Percentiles rank a stretch among this genome's conserved stretches.
phyloP scores from a whole-genome alignment of 1,140 invertebrate species.

The Temnothorax longispinosus region DNA sequence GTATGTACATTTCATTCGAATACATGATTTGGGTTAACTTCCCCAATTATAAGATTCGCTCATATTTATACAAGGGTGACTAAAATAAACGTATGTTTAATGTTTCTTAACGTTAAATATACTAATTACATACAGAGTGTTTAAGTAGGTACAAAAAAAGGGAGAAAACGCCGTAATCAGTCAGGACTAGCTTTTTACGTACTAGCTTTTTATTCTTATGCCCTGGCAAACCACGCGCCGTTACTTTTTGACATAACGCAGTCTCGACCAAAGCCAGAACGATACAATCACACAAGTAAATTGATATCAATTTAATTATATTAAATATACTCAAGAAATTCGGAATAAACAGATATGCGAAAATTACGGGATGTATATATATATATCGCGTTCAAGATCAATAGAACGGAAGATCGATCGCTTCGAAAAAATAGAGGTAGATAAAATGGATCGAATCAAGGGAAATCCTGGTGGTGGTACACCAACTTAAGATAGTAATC shows the following conservation, averaged over 20 bases:
- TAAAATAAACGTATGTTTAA: neutral
- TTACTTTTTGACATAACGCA: no score
- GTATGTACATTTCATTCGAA: neutral
- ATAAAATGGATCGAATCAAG: constrained; percentile 77
- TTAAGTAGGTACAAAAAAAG: no score
- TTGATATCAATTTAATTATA: no score
- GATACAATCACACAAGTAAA: no score
- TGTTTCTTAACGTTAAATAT: neutral
- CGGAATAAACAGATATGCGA: no score
- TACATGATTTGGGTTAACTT: neutral
- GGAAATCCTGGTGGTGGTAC: constrained; percentile 84
- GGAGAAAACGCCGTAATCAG: no score
- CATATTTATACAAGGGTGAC: constrained; percentile 28
- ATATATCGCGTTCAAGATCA: constrained; percentile 81
- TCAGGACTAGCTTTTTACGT: no score
- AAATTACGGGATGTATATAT: no score
- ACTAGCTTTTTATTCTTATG: no score
- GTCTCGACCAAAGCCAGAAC: no score
- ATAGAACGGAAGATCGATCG: constrained; percentile 81
- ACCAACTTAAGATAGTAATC: constrained; percentile 88
- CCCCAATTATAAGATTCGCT: neutral
- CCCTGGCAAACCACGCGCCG: no score
- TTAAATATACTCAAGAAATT: no score
- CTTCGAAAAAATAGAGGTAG: constrained; percentile 78
- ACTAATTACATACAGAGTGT: neutral